Conservation (phyloP, 2,113 vertebrate species). For the Aplodontia rufa region DNA sequence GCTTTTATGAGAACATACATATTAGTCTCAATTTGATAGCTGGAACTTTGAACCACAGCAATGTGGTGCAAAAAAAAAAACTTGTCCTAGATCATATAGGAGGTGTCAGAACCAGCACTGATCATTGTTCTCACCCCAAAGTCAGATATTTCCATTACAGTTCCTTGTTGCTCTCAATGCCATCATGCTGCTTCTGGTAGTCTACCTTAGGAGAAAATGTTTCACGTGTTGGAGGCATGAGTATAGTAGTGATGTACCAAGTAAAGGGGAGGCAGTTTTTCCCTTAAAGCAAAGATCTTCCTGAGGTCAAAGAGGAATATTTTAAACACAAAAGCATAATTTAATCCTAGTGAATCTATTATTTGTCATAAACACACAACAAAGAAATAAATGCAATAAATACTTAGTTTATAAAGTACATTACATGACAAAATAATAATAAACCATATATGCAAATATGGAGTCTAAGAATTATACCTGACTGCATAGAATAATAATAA, state of each 20-base stretch:
- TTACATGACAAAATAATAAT: conserved; percentile 54
- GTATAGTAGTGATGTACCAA: background rate
- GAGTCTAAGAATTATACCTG: background rate
- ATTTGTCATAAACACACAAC: conserved; percentile 41
- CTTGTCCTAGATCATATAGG: background rate
- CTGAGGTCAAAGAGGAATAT: background rate
- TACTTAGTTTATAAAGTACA: conserved; percentile 49
- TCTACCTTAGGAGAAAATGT: background rate
- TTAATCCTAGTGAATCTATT: background rate
- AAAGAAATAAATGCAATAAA: conserved; percentile 31
- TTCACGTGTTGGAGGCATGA: background rate
- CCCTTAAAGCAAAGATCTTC: background rate
- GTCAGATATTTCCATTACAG: background rate
- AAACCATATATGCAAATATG: conserved; percentile 20
- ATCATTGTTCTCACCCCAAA: background rate
- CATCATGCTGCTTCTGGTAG: background rate
- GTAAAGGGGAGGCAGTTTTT: background rate
- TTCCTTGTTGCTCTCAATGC: background rate
- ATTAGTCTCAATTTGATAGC: background rate
- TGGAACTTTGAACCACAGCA: background rate
- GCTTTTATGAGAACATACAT: background rate
- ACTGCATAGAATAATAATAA: conserved; percentile 31
- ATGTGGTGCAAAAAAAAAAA: background rate
- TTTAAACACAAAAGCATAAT: background rate
- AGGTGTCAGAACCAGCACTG: background rate